A percentile compares a stretch with the other conserved stretches of the same genome.
Conservation (phyloP, 2,113 vertebrate genomes). For the Paratilapia polleni region DNA sequence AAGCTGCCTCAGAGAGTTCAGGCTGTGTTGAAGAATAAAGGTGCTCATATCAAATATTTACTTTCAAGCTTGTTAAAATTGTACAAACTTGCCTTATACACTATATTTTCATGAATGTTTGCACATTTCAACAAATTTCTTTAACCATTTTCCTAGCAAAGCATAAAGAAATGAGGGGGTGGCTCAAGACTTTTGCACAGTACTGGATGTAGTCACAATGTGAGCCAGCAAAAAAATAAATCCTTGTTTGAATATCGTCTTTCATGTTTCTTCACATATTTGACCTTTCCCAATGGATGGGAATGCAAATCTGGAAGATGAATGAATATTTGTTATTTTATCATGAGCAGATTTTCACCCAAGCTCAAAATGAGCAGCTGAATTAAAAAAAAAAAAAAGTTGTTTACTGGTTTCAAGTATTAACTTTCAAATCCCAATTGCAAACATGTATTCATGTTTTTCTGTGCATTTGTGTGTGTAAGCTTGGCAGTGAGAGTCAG, state of each 20-base stretch:
- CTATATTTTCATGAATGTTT: background rate
- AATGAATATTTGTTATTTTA: background rate
- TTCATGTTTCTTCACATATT: background rate
- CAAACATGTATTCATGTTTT: background rate
- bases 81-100: background rate
- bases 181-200: background rate
- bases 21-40: background rate
- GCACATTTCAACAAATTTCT: no score
- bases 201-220: background rate
- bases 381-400: background rate
- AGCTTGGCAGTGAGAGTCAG: background rate
- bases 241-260: background rate
- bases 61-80: background rate
- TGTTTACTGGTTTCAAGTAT: background rate
- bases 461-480: background rate
- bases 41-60: background rate
- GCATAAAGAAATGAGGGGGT: background rate
- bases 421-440: conserved; percentile 2
- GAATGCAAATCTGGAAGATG: background rate
- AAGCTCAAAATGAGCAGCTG: background rate
- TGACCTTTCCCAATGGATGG: background rate
- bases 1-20: background rate
- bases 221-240: background rate
- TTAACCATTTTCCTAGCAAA: background rate
- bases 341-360: background rate